phyloP scores from a whole-genome alignment of 2,113 vertebrate species.

The Colinus virginianus region DNA sequence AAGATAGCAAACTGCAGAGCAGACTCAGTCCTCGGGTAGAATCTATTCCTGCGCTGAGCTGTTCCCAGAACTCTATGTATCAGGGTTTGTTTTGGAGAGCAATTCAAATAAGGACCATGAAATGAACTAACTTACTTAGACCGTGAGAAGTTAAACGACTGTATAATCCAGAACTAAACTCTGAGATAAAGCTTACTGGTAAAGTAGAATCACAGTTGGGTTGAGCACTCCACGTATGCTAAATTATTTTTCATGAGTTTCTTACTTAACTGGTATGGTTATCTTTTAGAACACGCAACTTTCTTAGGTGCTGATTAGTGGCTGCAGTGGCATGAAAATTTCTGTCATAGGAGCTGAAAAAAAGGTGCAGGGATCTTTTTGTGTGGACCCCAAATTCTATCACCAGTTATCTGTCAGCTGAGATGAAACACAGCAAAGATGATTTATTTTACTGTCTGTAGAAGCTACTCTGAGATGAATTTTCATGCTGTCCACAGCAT shows the following conservation, averaged over 20 bases:
- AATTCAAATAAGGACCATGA: neutral
- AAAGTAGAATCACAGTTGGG: accelerated
- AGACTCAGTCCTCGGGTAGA: neutral
- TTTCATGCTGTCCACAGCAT: neutral
- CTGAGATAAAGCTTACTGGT: neutral
- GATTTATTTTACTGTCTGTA: neutral
- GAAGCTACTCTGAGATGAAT: neutral
- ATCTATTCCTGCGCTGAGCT: neutral
- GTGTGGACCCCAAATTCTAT: neutral
- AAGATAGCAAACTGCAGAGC: neutral
- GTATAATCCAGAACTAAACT: neutral
- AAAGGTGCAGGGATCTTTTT: neutral
- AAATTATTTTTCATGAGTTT: neutral
- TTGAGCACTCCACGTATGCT: neutral
- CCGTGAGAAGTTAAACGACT: neutral
- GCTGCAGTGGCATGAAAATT: neutral
- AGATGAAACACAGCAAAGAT: neutral
- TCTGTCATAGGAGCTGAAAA: neutral
- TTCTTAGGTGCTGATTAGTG: neutral
- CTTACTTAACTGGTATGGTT: neutral
- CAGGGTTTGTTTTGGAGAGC: neutral
- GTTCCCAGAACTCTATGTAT: neutral
- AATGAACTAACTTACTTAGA: neutral
- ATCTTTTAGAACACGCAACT: neutral
- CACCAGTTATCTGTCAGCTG: neutral